Percentiles rank a stretch among this genome's conserved stretches.
Evolutionary conservation across 1,140 invertebrate genomes (phyloP).

Genomic region (Drosophila takahashii): DNA sequence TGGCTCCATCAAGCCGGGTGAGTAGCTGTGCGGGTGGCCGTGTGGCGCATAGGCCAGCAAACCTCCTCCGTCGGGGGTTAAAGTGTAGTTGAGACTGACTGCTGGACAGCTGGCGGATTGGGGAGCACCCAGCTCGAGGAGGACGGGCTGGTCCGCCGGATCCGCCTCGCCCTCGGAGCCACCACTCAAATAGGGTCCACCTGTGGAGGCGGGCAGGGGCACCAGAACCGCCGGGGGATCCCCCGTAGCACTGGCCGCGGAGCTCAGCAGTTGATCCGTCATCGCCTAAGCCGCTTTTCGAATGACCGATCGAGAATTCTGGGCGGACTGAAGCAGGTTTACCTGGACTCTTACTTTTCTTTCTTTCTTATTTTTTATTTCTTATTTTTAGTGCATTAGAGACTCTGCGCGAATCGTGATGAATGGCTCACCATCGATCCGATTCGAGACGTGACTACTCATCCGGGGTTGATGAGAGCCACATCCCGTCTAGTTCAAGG

Average conservation of each 20-base stretch:
- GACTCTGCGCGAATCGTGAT: conserved; percentile 36
- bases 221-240: conserved; percentile 53
- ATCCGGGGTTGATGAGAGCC: conserved; percentile 40
- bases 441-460: conserved; percentile 60
- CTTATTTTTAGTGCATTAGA: conserved; percentile 51
- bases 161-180: conserved; percentile 48
- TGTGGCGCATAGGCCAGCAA: conserved; percentile 53
- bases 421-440: conserved; percentile 51
- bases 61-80: conserved; percentile 51
- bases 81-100: conserved; percentile 56
- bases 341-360: conserved; percentile 25
- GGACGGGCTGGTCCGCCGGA: conserved; percentile 63
- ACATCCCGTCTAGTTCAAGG: conserved; percentile 34
- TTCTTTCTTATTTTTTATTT: not conserved
- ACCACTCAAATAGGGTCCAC: conserved; percentile 54
- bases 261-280: conserved; percentile 74
- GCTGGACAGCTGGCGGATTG: conserved; percentile 8
- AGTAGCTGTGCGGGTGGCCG: conserved; percentile 35
- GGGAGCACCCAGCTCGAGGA: conserved; percentile 68
- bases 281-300: conserved; percentile 70
- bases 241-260: conserved; percentile 42
- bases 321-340: conserved; percentile 19
- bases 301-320: conserved; percentile 33
- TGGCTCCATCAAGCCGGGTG: conserved; percentile 51
- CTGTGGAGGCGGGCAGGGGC: conserved; percentile 53